phyloP scores from a whole-genome alignment of 2,113 vertebrate genomes.

The Calidris pugnax region DNA sequence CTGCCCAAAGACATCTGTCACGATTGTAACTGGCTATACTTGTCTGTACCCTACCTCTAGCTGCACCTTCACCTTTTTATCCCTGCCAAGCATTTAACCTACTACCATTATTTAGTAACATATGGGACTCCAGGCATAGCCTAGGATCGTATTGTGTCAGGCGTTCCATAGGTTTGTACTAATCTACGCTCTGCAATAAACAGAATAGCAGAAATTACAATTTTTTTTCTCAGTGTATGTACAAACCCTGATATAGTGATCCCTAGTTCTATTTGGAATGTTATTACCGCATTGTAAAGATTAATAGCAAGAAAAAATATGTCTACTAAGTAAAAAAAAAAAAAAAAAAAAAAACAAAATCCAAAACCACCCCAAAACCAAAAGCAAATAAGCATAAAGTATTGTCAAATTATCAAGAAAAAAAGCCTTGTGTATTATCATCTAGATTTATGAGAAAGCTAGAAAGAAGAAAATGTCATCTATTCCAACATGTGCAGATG shows the following conservation, averaged over 20 bases:
- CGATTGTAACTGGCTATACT: background rate
- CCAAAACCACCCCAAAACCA: rapidly evolving
- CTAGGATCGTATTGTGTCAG: background rate
- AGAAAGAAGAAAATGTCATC: background rate
- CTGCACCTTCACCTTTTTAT: background rate
- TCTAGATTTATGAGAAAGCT: background rate
- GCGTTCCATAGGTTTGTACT: background rate
- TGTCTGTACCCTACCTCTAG: background rate
- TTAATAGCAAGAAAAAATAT: background rate
- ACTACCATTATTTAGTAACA: background rate
- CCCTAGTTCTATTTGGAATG: background rate
- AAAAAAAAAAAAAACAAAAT: background rate
- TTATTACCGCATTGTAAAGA: background rate
- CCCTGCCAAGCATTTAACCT: background rate
- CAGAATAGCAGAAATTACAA: background rate
- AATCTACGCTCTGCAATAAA: background rate
- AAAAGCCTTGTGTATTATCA: background rate
- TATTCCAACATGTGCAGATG: background rate
- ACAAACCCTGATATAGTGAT: background rate
- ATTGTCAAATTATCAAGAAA: background rate
- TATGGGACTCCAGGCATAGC: background rate
- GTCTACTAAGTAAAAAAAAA: background rate
- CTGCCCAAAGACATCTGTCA: background rate
- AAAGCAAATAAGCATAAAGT: background rate
- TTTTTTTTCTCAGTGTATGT: background rate